Percentiles rank a stretch among this genome's conserved stretches.
Evolutionary conservation across 2,113 vertebrate genomes (phyloP).

Genomic region (Bolborhynchus lineola): DNA sequence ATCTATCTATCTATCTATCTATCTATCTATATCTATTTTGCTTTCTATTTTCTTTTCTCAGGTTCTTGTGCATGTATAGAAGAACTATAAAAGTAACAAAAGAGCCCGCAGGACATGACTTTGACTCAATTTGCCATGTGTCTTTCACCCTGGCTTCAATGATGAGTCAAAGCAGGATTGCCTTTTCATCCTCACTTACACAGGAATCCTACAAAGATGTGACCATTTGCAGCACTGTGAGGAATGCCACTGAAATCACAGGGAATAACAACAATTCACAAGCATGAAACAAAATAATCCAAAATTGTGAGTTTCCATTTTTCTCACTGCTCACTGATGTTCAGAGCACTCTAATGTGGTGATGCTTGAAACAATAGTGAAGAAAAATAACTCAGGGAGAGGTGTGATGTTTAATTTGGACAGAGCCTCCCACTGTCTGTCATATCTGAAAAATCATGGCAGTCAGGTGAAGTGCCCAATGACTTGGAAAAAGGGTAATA

Average conservation of each 20-base stretch:
- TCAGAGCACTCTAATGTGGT: not conserved
- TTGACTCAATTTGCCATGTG: not conserved
- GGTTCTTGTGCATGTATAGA: not conserved
- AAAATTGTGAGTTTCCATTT: not conserved
- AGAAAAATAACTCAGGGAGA: not conserved
- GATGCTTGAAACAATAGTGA: not conserved
- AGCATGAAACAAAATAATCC: not conserved
- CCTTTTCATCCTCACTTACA: not conserved
- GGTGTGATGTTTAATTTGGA: not conserved
- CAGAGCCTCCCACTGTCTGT: not conserved
- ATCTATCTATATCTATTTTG: not conserved
- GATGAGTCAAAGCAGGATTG: not conserved
- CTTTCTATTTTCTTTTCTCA: not conserved
- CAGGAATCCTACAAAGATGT: accelerated
- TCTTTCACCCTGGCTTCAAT: not conserved
- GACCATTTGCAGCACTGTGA: not conserved
- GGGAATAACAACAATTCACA: not conserved
- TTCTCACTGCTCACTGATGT: not conserved
- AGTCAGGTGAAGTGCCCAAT: too few species aligned
- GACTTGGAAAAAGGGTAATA: too few species aligned
- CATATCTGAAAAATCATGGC: too few species aligned
- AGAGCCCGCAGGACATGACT: not conserved
- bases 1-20: too few species aligned
- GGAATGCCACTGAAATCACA: not conserved
- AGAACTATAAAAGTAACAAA: not conserved